phyloP scores from a whole-genome alignment of 1,140 invertebrate genomes.

The Anastrepha obliqua region DNA sequence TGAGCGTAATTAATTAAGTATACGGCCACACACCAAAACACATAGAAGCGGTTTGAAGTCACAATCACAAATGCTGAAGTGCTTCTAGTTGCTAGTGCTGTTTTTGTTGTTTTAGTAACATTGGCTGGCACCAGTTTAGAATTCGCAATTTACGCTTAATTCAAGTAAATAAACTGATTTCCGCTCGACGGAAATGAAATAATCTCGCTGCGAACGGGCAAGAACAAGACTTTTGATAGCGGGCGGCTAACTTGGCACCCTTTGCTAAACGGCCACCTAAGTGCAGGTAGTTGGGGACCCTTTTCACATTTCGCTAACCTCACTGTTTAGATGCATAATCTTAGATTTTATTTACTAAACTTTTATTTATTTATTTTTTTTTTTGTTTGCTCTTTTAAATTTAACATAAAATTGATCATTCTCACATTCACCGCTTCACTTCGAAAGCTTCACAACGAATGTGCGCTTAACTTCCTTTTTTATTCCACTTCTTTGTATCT shows the following conservation, averaged over 20 bases:
- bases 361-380: no score
- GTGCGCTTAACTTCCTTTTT: not conserved
- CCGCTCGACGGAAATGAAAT: constrained; percentile 43
- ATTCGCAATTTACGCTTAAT: not conserved
- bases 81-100: not conserved
- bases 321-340: no score
- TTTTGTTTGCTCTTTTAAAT: no score
- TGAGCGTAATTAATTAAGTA: no score
- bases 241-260: no score
- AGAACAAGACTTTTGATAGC: not conserved
- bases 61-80: no score
- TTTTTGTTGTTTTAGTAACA: not conserved
- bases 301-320: no score
- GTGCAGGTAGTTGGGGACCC: no score
- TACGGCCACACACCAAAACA: no score
- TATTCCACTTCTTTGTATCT: not conserved
- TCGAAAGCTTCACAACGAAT: not conserved
- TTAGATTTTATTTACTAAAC: not conserved
- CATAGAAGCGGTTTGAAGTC: no score
- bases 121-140: not conserved
- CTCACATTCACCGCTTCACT: not conserved
- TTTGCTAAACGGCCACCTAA: no score
- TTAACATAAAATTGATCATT: no score
- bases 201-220: not conserved
- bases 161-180: not conserved